phyloP scores from a whole-genome alignment of 92 coral and sea anemone genomes.

The Siderastrea radians region DNA sequence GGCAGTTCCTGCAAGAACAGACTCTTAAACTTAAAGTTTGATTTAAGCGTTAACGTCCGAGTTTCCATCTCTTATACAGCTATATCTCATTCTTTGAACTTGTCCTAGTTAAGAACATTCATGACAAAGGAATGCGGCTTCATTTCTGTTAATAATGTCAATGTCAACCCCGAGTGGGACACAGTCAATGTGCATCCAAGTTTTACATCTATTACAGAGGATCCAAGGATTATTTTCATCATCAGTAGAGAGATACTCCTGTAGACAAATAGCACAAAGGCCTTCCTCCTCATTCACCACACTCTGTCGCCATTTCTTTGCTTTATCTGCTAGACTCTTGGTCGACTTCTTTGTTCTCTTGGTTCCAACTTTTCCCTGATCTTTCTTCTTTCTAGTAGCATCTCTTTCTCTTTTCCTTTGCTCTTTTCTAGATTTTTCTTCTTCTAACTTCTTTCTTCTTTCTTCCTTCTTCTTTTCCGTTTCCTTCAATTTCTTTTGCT shows the following conservation, averaged over 20 bases:
- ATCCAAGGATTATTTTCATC: slow-evolving; percentile 36
- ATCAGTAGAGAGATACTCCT: slow-evolving; percentile 38
- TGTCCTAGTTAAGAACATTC: slow-evolving; percentile 14
- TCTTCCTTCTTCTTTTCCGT: slow-evolving; percentile 43
- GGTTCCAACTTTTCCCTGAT: slow-evolving; percentile 13
- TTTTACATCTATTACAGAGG: slow-evolving; percentile 33
- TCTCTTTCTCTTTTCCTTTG: slow-evolving; percentile 36
- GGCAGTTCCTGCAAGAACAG: too few species aligned
- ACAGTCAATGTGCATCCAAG: slow-evolving; percentile 69
- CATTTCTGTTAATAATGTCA: slow-evolving; percentile 35
- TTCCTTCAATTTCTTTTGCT: slow-evolving; percentile 43
- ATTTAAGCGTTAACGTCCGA: too few species aligned
- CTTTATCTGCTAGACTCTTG: not conserved
- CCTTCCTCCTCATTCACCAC: slow-evolving; percentile 3
- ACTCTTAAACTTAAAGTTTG: too few species aligned
- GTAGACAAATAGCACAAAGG: slow-evolving; percentile 23
- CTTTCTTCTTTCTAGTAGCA: slow-evolving; percentile 11
- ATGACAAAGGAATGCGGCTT: slow-evolving; percentile 36
- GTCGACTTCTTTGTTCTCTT: not conserved
- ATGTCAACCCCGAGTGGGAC: slow-evolving; percentile 52
- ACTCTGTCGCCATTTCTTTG: not conserved
- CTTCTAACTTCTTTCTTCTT: slow-evolving; percentile 15
- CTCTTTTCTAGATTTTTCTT: not conserved
- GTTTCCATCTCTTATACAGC: too few species aligned
- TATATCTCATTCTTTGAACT: not conserved